Evolutionary conservation across 2,113 vertebrate genomes (phyloP).

Genomic region (Centropus unirufus): DNA sequence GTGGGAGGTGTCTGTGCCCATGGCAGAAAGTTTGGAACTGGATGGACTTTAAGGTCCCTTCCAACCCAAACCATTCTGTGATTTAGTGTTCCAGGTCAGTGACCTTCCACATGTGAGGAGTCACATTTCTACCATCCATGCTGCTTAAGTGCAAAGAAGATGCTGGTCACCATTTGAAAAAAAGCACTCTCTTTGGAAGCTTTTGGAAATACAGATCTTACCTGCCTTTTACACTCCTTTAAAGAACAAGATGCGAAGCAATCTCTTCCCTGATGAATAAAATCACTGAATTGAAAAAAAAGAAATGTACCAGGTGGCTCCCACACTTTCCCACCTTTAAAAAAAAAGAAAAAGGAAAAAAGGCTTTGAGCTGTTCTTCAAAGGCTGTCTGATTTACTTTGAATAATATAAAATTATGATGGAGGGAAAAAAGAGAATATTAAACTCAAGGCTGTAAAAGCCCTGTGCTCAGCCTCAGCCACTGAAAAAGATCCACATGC

Average conservation of each 20-base stretch:
- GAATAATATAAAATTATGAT: slow-evolving; percentile 73
- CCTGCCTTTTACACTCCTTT: slow-evolving; percentile 37
- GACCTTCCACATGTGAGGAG: not conserved
- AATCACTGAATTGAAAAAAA: slow-evolving; percentile 44
- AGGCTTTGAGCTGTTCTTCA: slow-evolving; percentile 71
- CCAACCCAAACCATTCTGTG: no score
- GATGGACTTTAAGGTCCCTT: no score
- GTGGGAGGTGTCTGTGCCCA: no score
- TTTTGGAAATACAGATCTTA: slow-evolving; percentile 34
- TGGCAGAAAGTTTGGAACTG: no score
- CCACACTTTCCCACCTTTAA: not conserved
- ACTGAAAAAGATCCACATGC: slow-evolving; percentile 13
- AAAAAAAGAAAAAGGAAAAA: not conserved
- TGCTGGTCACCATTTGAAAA: not conserved
- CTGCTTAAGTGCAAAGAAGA: not conserved
- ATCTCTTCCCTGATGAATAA: slow-evolving; percentile 58
- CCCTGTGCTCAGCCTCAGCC: slow-evolving; percentile 18
- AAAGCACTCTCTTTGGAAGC: not conserved
- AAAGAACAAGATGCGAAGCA: slow-evolving; percentile 18
- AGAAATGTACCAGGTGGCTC: slow-evolving; percentile 36
- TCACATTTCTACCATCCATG: not conserved
- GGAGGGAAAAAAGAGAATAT: slow-evolving; percentile 70
- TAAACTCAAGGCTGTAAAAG: slow-evolving; percentile 65
- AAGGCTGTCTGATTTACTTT: slow-evolving; percentile 74
- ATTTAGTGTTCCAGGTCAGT: not conserved